Base-by-base conservation (phyloP, 2,113 vertebrate genomes). In the Mystacornis crossleyi region DNA sequence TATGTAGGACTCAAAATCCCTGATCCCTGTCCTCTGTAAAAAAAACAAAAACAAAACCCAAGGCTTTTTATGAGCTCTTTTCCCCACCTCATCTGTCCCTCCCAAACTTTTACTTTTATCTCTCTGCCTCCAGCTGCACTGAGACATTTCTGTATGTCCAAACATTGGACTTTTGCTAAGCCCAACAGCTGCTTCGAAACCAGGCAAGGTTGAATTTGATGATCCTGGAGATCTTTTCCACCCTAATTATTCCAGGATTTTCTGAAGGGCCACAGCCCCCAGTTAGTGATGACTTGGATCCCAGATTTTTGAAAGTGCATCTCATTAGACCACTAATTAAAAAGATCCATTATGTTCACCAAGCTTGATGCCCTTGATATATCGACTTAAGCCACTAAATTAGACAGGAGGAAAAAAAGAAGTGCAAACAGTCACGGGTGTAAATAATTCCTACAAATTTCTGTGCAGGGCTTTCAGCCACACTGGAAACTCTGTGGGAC, bases 131-230 rank as follows among this genome's bases (percentile, higher is more conserved):
- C 14, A 48, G 14, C 9, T 69, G 20, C 1, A 6, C 19, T 25
- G 31, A 55, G 45, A 40, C 2, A 2, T 53, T 79, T 71, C 47
- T 43, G 4, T 16, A 19, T 14, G 19, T 40, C 8, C 21, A 54
- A 45, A 29, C 5, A 4, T 7, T 43, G 24, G 10, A 3, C 0
- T 57, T 70, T 5, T 77, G 31, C 50, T 67, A 26, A 65, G 40
- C 2, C 23, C 3, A 58, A 28, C 0, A 3, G 34, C 28, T 74
- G 9, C 24, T n/a, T 53, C 2, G 2, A 80, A 86, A 17, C 6
- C 29, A 36, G 20, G 19, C 23, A 45, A 5, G 26, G 24, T 3
- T 66, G 33, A 58, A 45, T 55, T 73, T 36, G 16, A 9, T 9
- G 23, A 18, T 33, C 33, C 9, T n/a, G 18, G 12, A n/a, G 4